phyloP scores from a whole-genome alignment of 2,888 invertebrate genomes.

The Drosophila fungiperda region DNA sequence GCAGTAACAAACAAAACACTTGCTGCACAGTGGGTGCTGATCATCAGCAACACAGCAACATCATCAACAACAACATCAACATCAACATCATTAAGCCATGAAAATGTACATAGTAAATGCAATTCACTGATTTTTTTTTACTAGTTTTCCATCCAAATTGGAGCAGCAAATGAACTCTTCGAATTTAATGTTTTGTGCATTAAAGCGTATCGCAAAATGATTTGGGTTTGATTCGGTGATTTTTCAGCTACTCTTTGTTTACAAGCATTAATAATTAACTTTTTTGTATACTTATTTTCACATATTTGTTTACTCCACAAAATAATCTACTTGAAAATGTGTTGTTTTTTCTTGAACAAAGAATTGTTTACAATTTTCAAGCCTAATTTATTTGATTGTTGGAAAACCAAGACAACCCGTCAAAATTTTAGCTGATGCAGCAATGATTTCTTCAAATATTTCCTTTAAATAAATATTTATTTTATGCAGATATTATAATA shows the following conservation, averaged over 20 bases:
- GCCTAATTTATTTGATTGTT: rapidly evolving
- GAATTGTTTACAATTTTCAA: neutral
- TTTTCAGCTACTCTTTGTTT: neutral
- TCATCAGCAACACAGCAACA: constrained; percentile 33
- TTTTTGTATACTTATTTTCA: neutral
- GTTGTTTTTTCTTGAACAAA: too few relatives aligned
- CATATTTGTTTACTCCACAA: neutral
- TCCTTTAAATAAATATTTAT: neutral
- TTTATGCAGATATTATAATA: neutral
- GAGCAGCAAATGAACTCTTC: constrained; percentile 25
- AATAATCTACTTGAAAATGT: neutral
- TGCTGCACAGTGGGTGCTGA: constrained; percentile 36
- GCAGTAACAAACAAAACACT: constrained; percentile 58
- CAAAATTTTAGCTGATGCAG: neutral
- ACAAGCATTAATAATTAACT: neutral
- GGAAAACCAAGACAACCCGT: neutral
- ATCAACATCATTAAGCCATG: constrained; percentile 33
- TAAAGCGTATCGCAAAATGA: constrained; percentile 31
- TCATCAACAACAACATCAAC: constrained; percentile 13
- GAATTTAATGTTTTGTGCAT: constrained; percentile 17
- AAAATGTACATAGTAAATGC: constrained; percentile 30
- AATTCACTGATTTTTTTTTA: constrained; percentile 26
- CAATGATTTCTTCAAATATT: neutral
- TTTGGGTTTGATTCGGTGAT: neutral
- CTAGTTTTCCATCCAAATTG: constrained; percentile 30